Percentiles rank a stretch among this genome's conserved stretches.
These are phyloP conservation scores for Sisor rabdophorus DNA, from an alignment of 2,113 vertebrate genomes.

Conservation along the genomic window DNA sequence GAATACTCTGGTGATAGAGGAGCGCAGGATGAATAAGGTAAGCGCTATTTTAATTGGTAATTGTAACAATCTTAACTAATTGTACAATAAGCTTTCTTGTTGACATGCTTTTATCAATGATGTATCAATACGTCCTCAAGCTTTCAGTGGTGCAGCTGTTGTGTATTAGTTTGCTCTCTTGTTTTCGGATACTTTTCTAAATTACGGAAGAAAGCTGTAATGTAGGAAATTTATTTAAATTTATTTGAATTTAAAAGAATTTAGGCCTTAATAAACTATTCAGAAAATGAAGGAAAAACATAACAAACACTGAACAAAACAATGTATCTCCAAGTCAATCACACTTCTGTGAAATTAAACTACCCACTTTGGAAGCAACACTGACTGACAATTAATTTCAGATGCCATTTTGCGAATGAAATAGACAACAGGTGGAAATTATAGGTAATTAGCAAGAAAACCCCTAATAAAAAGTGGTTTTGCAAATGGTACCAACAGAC, in stretches of 20 bases:
- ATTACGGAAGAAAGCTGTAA: conserved; percentile 50
- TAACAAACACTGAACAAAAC: too few species aligned
- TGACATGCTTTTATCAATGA: not conserved
- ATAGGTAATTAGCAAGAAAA: too few species aligned
- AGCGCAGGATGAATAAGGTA: conserved; percentile 62
- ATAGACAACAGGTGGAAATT: too few species aligned
- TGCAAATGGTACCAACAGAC: too few species aligned
- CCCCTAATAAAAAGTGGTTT: too few species aligned
- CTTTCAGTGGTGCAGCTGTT: not conserved
- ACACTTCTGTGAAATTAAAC: too few species aligned
- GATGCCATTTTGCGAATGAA: too few species aligned
- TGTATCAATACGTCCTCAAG: not conserved
- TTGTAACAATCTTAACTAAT: not conserved
- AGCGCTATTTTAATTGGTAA: conserved; percentile 14
- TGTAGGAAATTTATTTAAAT: conserved; percentile 67
- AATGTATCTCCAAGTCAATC: too few species aligned
- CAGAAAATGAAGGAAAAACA: too few species aligned
- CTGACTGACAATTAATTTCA: too few species aligned
- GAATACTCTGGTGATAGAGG: conserved; percentile 62
- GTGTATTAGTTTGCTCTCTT: not conserved
- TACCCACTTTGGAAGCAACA: too few species aligned
- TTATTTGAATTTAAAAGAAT: conserved; percentile 68
- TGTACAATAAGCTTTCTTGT: not conserved
- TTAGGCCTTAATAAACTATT: conserved; percentile 63
- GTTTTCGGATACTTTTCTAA: not conserved